A percentile compares a stretch with the other conserved stretches of the same genome.
These are phyloP conservation scores for Anoplolepis gracilipes DNA, from an alignment of 1,140 invertebrate species.

Conservation along the genomic window DNA sequence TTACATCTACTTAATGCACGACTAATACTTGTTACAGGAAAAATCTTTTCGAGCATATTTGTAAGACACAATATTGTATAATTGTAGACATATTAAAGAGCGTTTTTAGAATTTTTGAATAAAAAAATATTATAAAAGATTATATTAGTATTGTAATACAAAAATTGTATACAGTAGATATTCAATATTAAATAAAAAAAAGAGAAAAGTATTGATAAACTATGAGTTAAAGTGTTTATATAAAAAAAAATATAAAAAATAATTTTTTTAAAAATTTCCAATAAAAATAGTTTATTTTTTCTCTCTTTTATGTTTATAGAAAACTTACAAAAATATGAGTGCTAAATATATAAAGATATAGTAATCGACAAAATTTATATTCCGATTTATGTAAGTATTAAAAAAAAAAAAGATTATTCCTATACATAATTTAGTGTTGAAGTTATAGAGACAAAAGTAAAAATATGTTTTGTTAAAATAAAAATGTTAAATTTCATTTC, in stretches of 20 bases:
- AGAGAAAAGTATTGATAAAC: neutral
- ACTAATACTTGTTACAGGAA: constrained; percentile 8
- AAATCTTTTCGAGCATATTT: constrained; percentile 1
- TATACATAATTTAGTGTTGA: neutral
- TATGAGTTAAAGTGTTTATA: too few relatives aligned
- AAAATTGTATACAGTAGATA: neutral
- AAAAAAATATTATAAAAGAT: constrained; percentile 3
- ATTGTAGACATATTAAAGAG: neutral
- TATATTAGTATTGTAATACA: neutral
- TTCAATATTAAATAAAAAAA: neutral
- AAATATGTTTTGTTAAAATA: neutral
- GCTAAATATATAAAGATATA: too few relatives aligned
- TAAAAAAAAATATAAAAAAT: too few relatives aligned
- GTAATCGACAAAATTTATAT: too few relatives aligned
- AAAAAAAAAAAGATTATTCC: neutral
- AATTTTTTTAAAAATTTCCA: too few relatives aligned
- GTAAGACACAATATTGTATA: neutral
- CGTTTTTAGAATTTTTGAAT: neutral
- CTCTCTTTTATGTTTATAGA: too few relatives aligned
- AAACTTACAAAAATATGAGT: too few relatives aligned
- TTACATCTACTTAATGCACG: neutral
- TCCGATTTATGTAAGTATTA: too few relatives aligned
- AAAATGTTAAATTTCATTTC: neutral
- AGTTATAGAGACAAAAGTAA: neutral
- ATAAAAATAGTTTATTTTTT: too few relatives aligned